Base-by-base conservation (phyloP, 2,888 invertebrate species). In the Tanytarsus gracilentus region DNA sequence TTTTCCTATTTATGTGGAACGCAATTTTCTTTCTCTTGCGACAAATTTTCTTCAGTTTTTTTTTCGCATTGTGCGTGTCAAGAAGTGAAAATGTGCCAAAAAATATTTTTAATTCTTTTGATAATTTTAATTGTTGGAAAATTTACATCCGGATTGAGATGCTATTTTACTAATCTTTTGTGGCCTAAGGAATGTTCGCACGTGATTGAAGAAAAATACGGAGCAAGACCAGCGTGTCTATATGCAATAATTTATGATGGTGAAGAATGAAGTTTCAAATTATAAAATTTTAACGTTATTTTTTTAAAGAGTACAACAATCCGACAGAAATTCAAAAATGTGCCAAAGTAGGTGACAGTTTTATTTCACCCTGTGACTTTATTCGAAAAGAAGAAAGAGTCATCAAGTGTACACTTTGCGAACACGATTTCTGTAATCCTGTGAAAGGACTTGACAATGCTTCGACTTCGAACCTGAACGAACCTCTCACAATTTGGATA, bases 291-390 rank as follows among this genome's bases (percentile, higher is more conserved):
- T 16, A 16, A 40, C 16, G 8, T 2, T 16, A 18, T 7, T 40
- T 40, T 44, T 23, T n/a, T n/a, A n/a, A n/a, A 44, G 44, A 44
- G 9, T 44, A 44, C 18, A 44, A 44, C 18, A 44, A 44, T 44
- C 44, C 44, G n/a, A 8, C 8, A 23, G 44, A 44, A 44, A 23
- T 44, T 9, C 44, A 44, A 44, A 44, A 21, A 44, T 44, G 44
- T 44, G 16, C 44, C 18, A 44, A 44, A 44, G 23, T 44, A 11
- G 44, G 44, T 7, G 44, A 44, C 21, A 44, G 16, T 9, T 23
- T 23, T 11, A 11, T 44, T 11, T 16, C 18, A 21, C 21, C 44
- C 8, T 44, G 44, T 9, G 44, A 44, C 44, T 11, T 44, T 1
- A 9, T 44, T 4, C 44, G 44, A 5, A 16, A 18, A 8, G 23